Percentiles rank a stretch among this genome's conserved stretches.
phyloP scores from a whole-genome alignment of 2,888 invertebrate species.

The Diogma glabrata region DNA sequence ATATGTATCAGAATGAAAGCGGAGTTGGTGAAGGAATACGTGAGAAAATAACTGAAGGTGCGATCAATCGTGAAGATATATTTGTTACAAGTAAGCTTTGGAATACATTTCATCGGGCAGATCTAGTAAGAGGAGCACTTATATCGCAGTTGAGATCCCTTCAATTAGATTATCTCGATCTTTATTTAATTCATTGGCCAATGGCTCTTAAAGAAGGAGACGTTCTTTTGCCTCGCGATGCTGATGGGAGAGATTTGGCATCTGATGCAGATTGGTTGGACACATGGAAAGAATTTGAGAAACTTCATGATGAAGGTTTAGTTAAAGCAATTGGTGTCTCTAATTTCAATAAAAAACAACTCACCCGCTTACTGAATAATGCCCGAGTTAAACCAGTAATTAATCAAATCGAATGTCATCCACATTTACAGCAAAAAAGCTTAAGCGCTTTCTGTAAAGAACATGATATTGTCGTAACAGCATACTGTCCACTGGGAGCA shows the following conservation, averaged over 20 bases:
- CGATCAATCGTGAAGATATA: conserved; percentile 36
- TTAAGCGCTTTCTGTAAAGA: conserved; percentile 55
- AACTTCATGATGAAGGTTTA: conserved; percentile 53
- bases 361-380: conserved; percentile 51
- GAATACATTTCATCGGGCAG: conserved; percentile 41
- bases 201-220: conserved; percentile 37
- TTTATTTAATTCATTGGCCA: conserved; percentile 75
- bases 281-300: conserved; percentile 72
- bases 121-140: conserved; percentile 50
- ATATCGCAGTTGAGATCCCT: conserved; percentile 49
- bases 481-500: conserved; percentile 62
- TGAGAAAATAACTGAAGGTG: conserved; percentile 35
- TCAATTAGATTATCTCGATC: conserved; percentile 62
- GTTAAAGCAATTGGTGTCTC: conserved; percentile 71
- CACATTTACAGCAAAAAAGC: conserved; percentile 58
- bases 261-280: conserved; percentile 62
- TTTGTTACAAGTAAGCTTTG: conserved; percentile 32
- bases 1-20: conserved; percentile 38
- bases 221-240: conserved; percentile 21
- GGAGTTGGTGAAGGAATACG: conserved; percentile 37
- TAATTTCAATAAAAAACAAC: conserved; percentile 73
- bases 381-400: conserved; percentile 54
- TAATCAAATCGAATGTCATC: conserved; percentile 45
- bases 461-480: conserved; percentile 51
- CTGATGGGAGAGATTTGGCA: too few relatives aligned